A percentile compares a stretch with the other conserved stretches of the same genome.
Evolutionary conservation across 1,140 invertebrate genomes (phyloP).

Genomic region (Cotesia vestalis): DNA sequence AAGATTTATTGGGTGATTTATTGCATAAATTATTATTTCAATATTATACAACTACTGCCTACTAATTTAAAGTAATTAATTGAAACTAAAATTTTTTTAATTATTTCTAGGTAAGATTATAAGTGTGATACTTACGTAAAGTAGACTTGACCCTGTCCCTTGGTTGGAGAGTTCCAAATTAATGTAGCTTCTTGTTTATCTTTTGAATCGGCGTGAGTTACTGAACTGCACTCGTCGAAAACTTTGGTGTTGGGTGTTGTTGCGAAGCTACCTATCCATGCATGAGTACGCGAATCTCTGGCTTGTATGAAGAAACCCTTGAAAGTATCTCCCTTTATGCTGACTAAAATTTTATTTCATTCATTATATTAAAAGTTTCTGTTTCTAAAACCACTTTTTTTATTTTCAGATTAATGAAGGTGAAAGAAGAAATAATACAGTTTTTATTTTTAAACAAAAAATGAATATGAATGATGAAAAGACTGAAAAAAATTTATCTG

Average conservation of each 20-base stretch:
- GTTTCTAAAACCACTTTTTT: background rate
- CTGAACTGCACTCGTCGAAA: constrained; percentile 79
- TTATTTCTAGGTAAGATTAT: background rate
- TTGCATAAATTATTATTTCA: too few species aligned
- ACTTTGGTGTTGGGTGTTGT: constrained; percentile 76
- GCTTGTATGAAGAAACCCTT: constrained; percentile 85
- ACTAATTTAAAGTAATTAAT: background rate
- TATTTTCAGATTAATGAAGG: constrained; percentile 16
- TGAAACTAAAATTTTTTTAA: background rate
- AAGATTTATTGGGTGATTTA: too few species aligned
- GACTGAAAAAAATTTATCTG: too few species aligned
- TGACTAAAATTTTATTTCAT: constrained; percentile 64
- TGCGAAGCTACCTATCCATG: constrained; percentile 78
- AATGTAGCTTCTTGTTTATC: constrained; percentile 77
- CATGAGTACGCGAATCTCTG: constrained; percentile 73
- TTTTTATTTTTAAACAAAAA: background rate
- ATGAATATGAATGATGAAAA: too few species aligned
- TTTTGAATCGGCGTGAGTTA: constrained; percentile 81
- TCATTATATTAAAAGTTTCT: too few species aligned
- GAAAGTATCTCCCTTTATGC: constrained; percentile 71
- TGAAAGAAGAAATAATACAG: background rate
- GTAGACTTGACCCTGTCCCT: constrained; percentile 74
- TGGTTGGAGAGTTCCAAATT: constrained; percentile 76
- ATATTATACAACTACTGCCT: too few species aligned
- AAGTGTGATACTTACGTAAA: constrained; percentile 74